A percentile compares a stretch with the other conserved stretches of the same genome.
Evolutionary conservation across 1,140 invertebrate species (phyloP).

Genomic region (Megalopta genalis): DNA sequence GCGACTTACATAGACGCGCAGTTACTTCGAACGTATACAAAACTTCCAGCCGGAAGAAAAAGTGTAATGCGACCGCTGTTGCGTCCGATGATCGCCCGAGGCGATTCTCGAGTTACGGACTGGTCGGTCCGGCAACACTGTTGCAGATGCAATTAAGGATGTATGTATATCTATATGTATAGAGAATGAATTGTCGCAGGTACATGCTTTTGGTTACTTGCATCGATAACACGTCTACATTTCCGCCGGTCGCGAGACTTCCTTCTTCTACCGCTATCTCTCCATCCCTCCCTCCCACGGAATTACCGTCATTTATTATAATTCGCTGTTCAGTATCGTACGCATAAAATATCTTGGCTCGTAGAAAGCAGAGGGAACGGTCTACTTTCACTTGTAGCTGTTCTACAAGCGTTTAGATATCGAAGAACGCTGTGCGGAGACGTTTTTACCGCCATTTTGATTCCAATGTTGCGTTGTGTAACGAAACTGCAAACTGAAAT

Average conservation of each 20-base stretch:
- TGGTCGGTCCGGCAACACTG: constrained; percentile 37
- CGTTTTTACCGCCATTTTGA: background rate
- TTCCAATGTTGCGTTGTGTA: background rate
- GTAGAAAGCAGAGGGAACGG: constrained; percentile 36
- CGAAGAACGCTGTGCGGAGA: background rate
- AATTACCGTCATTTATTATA: constrained; percentile 32
- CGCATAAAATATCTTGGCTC: constrained; percentile 34
- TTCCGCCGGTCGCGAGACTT: background rate
- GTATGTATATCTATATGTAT: constrained; percentile 46
- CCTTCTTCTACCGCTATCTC: constrained; percentile 12
- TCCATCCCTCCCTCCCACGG: too few relatives aligned
- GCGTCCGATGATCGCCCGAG: constrained; percentile 9
- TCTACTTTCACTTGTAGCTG: constrained; percentile 38
- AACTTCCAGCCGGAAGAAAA: constrained; percentile 3
- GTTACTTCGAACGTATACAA: background rate
- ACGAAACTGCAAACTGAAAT: background rate
- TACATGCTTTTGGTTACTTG: constrained; percentile 8
- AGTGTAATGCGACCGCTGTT: constrained; percentile 25
- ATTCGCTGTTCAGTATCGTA: constrained; percentile 6
- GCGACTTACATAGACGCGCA: too few relatives aligned
- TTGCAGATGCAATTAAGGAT: constrained; percentile 52
- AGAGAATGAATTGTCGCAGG: constrained; percentile 45
- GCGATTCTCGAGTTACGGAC: constrained; percentile 40
- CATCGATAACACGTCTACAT: constrained; percentile 20
- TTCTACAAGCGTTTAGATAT: constrained; percentile 3